phyloP scores from a whole-genome alignment of 2,113 vertebrate genomes.

The Catharus minimus region DNA sequence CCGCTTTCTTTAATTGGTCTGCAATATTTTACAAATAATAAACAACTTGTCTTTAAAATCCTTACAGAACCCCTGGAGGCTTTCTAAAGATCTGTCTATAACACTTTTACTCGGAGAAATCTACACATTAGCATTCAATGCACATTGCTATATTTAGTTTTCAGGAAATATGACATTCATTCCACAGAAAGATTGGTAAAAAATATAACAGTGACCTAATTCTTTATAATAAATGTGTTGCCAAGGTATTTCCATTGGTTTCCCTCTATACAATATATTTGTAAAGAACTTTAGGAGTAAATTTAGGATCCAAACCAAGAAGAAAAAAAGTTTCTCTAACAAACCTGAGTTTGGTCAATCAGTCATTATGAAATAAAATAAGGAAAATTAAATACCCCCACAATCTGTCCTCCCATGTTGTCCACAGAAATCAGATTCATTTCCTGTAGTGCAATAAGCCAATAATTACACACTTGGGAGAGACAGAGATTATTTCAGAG shows the following conservation, averaged over 20 bases:
- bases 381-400: background rate
- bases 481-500: background rate
- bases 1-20: background rate
- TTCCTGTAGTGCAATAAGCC: background rate
- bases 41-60: background rate
- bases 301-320: background rate
- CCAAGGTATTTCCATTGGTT: slow-evolving; percentile 4
- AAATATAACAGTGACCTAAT: background rate
- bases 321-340: background rate
- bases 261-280: background rate
- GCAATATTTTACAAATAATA: background rate
- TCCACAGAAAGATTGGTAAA: background rate
- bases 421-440: background rate
- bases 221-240: slow-evolving; percentile 11
- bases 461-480: background rate
- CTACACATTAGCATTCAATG: background rate
- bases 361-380: background rate
- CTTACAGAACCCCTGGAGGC: background rate
- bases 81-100: background rate
- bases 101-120: background rate
- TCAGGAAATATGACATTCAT: background rate
- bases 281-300: background rate
- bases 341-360: background rate
- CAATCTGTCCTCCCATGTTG: rapidly evolving
- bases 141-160: background rate